phyloP scores from a whole-genome alignment of 2,797 vertebrate species.

The Acrocephalus scirpaceus region DNA sequence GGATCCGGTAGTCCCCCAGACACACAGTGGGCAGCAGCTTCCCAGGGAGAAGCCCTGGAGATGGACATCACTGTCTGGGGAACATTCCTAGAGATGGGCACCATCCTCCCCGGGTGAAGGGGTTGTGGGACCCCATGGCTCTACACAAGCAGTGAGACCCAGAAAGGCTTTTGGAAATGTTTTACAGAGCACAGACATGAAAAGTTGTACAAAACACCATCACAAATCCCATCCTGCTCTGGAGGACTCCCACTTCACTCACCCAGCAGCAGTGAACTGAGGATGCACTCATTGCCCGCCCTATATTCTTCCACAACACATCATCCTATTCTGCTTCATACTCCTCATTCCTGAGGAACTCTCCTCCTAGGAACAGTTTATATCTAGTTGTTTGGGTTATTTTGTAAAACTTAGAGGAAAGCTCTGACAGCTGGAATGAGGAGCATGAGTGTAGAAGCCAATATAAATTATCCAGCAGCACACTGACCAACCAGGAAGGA shows the following conservation, averaged over 20 bases:
- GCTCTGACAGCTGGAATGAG: not conserved
- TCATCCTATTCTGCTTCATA: not conserved
- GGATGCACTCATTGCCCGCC: not conserved
- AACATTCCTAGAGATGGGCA: not conserved
- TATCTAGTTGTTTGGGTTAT: not conserved
- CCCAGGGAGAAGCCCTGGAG: not conserved
- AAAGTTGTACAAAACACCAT: not conserved
- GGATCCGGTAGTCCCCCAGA: not conserved
- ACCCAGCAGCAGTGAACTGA: not conserved
- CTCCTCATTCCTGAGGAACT: not conserved
- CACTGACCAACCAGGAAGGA: not conserved
- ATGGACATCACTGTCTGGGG: not conserved
- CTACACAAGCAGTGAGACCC: accelerated
- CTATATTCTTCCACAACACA: not conserved
- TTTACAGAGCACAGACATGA: not conserved
- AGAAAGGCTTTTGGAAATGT: not conserved
- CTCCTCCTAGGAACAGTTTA: not conserved
- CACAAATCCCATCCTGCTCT: not conserved
- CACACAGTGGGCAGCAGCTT: not conserved
- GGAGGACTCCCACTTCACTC: too few species aligned
- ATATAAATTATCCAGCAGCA: not conserved
- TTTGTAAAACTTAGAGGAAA: not conserved
- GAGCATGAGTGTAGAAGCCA: not conserved
- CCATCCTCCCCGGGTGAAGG: not conserved
- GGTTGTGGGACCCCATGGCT: not conserved